phyloP scores from a whole-genome alignment of 1,140 invertebrate species.

The Geopemphigus sp. region DNA sequence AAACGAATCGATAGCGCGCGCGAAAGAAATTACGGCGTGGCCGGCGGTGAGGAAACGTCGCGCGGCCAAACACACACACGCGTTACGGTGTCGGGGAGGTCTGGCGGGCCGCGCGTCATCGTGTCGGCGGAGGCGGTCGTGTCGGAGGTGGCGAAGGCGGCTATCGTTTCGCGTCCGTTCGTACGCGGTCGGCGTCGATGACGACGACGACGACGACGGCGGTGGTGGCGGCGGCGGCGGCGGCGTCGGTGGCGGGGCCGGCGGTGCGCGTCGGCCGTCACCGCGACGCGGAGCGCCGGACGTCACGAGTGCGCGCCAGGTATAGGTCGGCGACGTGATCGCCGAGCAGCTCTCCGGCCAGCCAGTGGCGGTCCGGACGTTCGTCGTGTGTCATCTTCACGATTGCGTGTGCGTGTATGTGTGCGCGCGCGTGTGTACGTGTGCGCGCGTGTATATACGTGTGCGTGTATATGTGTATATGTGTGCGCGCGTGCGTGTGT shows the following conservation, averaged over 20 bases:
- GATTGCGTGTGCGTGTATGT: neutral
- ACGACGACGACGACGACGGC: neutral
- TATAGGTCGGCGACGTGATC: slow-evolving; percentile 46
- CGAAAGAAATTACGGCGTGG: too few relatives aligned
- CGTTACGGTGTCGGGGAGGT: too few relatives aligned
- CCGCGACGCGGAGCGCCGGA: slow-evolving; percentile 30
- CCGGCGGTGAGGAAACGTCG: too few relatives aligned
- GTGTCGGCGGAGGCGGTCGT: neutral
- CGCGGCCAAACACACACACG: too few relatives aligned
- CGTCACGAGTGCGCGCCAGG: too few relatives aligned
- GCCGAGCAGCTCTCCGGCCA: slow-evolving; percentile 21
- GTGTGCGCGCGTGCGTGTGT: neutral
- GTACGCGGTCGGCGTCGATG: slow-evolving; percentile 32
- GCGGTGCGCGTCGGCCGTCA: slow-evolving; percentile 29
- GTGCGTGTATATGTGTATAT: too few relatives aligned
- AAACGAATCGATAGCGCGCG: too few relatives aligned
- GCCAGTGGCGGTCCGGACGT: slow-evolving; percentile 49
- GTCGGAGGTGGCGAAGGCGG: neutral
- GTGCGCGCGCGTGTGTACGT: neutral
- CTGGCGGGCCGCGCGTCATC: neutral
- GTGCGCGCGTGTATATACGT: neutral
- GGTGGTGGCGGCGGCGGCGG: slow-evolving; percentile 1
- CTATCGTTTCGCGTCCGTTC: slow-evolving; percentile 37
- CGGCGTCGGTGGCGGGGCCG: slow-evolving; percentile 33
- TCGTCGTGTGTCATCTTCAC: slow-evolving; percentile 46